phyloP scores from a whole-genome alignment of 2,113 vertebrate genomes.

The Scortum barcoo region DNA sequence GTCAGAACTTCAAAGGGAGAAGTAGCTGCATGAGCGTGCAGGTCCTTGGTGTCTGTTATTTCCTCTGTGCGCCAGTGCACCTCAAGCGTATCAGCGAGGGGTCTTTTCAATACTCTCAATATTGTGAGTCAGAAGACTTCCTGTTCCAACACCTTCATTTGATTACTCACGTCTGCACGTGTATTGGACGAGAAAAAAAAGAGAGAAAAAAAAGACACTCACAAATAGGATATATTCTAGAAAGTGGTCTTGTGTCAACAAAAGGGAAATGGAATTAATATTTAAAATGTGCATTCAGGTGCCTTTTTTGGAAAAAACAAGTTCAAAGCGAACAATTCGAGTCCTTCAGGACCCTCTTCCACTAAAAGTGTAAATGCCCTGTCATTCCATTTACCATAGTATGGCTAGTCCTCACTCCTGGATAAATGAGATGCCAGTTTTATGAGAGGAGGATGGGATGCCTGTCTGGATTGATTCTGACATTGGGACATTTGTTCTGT shows the following conservation, averaged over 20 bases:
- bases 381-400: constrained; percentile 71
- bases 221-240: constrained; percentile 45
- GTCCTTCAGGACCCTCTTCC: constrained; percentile 47
- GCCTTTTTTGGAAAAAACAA: constrained; percentile 28
- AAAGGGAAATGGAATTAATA: constrained; percentile 68
- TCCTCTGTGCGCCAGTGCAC: constrained; percentile 54
- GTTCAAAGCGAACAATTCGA: constrained; percentile 47
- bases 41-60: constrained; percentile 68
- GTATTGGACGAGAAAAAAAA: constrained; percentile 29
- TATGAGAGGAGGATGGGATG: constrained; percentile 80
- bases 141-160: constrained; percentile 63
- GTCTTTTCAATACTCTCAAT: constrained; percentile 70
- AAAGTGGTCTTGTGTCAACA: constrained; percentile 54
- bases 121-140: constrained; percentile 68
- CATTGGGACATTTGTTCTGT: constrained; percentile 79
- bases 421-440: constrained; percentile 82
- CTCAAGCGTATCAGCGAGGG: constrained; percentile 73
- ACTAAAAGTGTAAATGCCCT: constrained; percentile 65
- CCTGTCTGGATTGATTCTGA: constrained; percentile 81
- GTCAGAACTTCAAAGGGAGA: constrained; percentile 75
- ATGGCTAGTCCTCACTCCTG: constrained; percentile 57
- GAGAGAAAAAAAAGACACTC: constrained; percentile 13
- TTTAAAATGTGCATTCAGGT: constrained; percentile 54
- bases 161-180: constrained; percentile 48
- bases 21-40: constrained; percentile 58